phyloP scores from a whole-genome alignment of 2,888 invertebrate species.

The Metacarcinus magister region DNA sequence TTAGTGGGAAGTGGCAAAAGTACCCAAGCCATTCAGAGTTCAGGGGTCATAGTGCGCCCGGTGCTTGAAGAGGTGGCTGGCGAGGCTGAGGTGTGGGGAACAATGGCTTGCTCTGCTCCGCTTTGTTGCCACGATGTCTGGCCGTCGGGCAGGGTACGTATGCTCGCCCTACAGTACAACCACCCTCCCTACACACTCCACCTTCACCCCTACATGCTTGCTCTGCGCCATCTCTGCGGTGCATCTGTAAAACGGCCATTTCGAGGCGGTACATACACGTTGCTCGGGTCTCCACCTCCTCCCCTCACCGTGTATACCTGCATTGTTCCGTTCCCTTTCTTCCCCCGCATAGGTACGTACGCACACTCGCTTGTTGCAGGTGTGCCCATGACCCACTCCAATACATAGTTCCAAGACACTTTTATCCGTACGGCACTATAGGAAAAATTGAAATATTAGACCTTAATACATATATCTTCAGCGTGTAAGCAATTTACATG shows the following conservation, averaged over 20 bases:
- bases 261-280: background rate
- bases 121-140: conserved; percentile 45
- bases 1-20: conserved; percentile 48
- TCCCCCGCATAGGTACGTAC: background rate
- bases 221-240: background rate
- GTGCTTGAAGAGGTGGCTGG: conserved; percentile 17
- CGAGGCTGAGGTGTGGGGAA: conserved; percentile 37
- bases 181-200: background rate
- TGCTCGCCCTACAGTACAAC: background rate
- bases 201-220: conserved; percentile 31
- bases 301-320: background rate
- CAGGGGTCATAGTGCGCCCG: conserved; percentile 16
- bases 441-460: no score
- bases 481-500: background rate
- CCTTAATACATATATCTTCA: no score
- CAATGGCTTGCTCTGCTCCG: conserved; percentile 9
- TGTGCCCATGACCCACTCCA: background rate
- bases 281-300: background rate
- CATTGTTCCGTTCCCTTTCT: background rate
- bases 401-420: background rate
- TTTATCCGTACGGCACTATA: no score
- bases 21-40: conserved; percentile 45
- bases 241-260: conserved; percentile 7
- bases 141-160: background rate
- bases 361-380: background rate